A percentile compares a stretch with the other conserved stretches of the same genome.
Conservation (phyloP, 2,888 invertebrate species). For the Tenthredo amoena region DNA sequence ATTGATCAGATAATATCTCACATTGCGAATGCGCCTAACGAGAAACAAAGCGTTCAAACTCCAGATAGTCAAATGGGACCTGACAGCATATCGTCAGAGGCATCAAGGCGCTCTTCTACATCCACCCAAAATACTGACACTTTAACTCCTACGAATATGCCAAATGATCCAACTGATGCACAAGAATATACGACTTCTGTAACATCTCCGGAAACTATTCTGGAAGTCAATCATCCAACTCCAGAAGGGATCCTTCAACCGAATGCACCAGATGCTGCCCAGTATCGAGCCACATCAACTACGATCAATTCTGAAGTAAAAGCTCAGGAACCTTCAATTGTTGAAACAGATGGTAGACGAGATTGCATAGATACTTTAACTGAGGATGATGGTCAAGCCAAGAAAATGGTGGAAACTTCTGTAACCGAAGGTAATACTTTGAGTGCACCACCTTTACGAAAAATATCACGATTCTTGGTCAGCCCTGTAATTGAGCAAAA, state of each 20-base stretch:
- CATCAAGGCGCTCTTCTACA: conserved; percentile 74
- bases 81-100: conserved; percentile 53
- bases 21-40: conserved; percentile 71
- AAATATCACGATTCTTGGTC: conserved; percentile 90
- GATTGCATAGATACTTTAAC: conserved; percentile 38
- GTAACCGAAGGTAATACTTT: conserved; percentile 63
- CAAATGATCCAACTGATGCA: conserved; percentile 69
- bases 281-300: conserved; percentile 7
- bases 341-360: conserved; percentile 51
- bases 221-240: conserved; percentile 59
- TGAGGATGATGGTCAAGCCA: conserved; percentile 53
- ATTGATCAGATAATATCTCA: conserved; percentile 76
- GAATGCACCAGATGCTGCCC: not conserved
- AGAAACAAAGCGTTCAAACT: conserved; percentile 63
- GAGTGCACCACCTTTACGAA: conserved; percentile 81
- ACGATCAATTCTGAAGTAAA: conserved; percentile 45
- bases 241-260: not conserved
- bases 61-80: conserved; percentile 63
- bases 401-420: conserved; percentile 57
- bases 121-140: conserved; percentile 76
- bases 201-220: conserved; percentile 61
- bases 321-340: conserved; percentile 58
- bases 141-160: conserved; percentile 72
- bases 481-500: conserved; percentile 87
- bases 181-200: conserved; percentile 66